Evolutionary conservation across 2,797 vertebrate species (phyloP).

Genomic region (Mormyrops boulengeri): DNA sequence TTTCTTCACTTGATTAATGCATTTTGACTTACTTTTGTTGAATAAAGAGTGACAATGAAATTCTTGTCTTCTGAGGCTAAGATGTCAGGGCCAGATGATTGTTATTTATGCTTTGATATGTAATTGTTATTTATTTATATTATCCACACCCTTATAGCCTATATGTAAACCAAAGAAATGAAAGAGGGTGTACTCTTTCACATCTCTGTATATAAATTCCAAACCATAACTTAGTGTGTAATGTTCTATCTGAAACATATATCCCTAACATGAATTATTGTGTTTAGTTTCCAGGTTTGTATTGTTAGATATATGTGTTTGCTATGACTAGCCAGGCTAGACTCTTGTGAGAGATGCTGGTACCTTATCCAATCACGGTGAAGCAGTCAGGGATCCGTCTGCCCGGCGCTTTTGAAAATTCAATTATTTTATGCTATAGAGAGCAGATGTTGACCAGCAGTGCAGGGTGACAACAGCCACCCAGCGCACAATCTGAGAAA

Average conservation of each 20-base stretch:
- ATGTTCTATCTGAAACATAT: not conserved
- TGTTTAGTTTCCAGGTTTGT: not conserved
- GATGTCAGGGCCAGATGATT: not conserved
- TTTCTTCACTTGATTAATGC: not conserved
- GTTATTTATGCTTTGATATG: not conserved
- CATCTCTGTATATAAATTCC: not conserved
- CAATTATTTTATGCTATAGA: slow-evolving; percentile 34
- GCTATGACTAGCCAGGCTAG: not conserved
- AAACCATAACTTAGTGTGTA: not conserved
- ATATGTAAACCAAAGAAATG: not conserved
- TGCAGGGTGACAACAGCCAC: slow-evolving; percentile 24
- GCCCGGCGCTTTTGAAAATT: slow-evolving; percentile 53
- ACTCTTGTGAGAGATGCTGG: slow-evolving; percentile 44
- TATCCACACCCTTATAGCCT: not conserved
- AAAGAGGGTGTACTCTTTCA: not conserved
- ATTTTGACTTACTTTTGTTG: not conserved
- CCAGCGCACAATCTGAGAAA: not conserved
- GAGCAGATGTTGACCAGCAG: slow-evolving; percentile 33
- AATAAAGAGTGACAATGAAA: not conserved
- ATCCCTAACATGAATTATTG: not conserved
- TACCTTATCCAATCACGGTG: slow-evolving; percentile 53
- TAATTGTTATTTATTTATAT: not conserved
- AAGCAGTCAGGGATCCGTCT: slow-evolving; percentile 26
- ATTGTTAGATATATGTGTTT: not conserved
- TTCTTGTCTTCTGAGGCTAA: not conserved